phyloP scores from a whole-genome alignment of 2,888 invertebrate species.

The Drosophila antonietae region DNA sequence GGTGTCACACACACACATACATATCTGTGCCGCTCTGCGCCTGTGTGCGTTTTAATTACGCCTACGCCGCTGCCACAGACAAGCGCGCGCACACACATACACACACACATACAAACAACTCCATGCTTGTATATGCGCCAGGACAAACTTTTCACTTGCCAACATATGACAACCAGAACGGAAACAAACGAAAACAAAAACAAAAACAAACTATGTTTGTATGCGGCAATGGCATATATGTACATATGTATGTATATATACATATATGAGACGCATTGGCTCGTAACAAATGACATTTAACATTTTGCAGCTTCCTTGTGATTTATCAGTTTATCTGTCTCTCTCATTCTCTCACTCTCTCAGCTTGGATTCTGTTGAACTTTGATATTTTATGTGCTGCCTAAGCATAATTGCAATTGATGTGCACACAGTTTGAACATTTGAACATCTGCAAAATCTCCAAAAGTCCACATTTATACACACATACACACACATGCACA shows the following conservation, averaged over 20 bases:
- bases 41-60: constrained; percentile 35
- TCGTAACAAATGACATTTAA: constrained; percentile 44
- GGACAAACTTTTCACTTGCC: constrained; percentile 4
- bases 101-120: neutral
- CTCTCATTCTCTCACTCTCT: neutral
- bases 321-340: constrained; percentile 23
- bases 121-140: neutral
- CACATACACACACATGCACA: neutral
- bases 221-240: neutral
- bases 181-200: constrained; percentile 1
- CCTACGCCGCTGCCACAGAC: constrained; percentile 26
- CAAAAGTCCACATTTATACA: neutral
- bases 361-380: constrained; percentile 36
- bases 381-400: constrained; percentile 40
- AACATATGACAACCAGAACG: constrained; percentile 4
- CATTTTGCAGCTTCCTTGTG: constrained; percentile 38
- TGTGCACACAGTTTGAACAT: constrained; percentile 14
- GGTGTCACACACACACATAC: neutral
- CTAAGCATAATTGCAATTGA: constrained; percentile 21
- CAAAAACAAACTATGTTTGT: constrained; percentile 24
- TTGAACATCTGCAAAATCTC: constrained; percentile 9
- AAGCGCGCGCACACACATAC: neutral
- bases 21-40: constrained; percentile 3
- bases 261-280: constrained; percentile 31
- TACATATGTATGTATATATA: too few species aligned